Percentiles rank a stretch among this genome's conserved stretches.
Evolutionary conservation across 2,888 invertebrate species (phyloP).

Genomic region (Priocnemis perturbator): DNA sequence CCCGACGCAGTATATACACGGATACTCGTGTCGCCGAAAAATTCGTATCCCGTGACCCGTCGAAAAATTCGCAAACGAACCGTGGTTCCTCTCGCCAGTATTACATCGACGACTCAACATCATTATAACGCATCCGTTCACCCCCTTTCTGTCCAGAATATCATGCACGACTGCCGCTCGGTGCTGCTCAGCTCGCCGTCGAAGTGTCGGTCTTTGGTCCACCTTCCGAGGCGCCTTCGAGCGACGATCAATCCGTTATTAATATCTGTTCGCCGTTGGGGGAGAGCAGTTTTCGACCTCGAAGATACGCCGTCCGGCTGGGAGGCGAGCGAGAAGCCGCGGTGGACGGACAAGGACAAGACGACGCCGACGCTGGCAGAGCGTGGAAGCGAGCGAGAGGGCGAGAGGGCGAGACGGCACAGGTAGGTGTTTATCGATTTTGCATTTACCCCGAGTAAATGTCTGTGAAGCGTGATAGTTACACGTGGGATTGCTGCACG

Average conservation of each 20-base stretch:
- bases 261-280: conserved; percentile 56
- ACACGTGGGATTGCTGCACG: conserved; percentile 66
- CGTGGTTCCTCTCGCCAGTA: too few species aligned
- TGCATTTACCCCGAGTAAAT: conserved; percentile 70
- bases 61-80: too few species aligned
- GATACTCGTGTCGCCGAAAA: too few species aligned
- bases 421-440: conserved; percentile 67
- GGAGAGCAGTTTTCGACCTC: conserved; percentile 61
- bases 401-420: conserved; percentile 20
- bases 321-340: too few species aligned
- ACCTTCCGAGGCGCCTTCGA: conserved; percentile 26
- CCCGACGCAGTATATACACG: too few species aligned
- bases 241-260: conserved; percentile 61
- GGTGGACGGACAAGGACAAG: neutral
- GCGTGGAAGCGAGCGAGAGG: conserved; percentile 16
- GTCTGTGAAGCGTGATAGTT: conserved; percentile 72
- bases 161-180: too few species aligned
- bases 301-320: conserved; percentile 50
- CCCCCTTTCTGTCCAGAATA: too few species aligned
- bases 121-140: too few species aligned
- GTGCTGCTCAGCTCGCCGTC: too few species aligned
- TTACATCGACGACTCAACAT: too few species aligned
- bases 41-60: too few species aligned
- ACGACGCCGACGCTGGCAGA: conserved; percentile 16
- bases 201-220: too few species aligned